Conservation (phyloP, 2,797 vertebrate species). For the Aplochiton taeniatus region DNA sequence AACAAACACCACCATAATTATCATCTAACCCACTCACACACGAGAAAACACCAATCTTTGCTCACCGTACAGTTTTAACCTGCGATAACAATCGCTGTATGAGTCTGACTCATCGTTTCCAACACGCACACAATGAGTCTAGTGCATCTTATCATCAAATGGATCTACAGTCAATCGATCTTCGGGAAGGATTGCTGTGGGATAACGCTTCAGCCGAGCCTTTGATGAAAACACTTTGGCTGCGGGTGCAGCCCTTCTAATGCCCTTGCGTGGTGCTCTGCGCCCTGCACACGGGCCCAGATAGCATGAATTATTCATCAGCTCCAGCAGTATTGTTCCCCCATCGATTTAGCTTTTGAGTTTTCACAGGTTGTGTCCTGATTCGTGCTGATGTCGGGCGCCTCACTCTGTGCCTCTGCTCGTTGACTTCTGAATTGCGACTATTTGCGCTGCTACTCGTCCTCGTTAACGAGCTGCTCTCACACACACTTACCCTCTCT, state of each 20-base stretch:
- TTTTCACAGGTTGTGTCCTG: constrained; percentile 44
- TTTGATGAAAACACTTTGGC: constrained; percentile 25
- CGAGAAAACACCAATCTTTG: not conserved
- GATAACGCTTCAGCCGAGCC: constrained; percentile 9
- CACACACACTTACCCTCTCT: constrained; percentile 19
- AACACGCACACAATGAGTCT: too few relatives aligned
- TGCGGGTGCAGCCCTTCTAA: constrained; percentile 45
- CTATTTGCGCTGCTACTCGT: not conserved
- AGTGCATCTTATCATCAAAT: not conserved
- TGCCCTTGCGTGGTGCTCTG: constrained; percentile 56
- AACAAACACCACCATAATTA: too few relatives aligned
- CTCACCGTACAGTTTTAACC: not conserved
- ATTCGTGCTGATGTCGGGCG: constrained; percentile 45
- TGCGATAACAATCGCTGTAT: not conserved
- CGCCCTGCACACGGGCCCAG: constrained; percentile 41
- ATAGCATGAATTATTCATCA: constrained; percentile 61
- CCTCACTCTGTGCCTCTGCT: constrained; percentile 34
- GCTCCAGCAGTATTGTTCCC: constrained; percentile 44
- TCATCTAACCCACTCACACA: not conserved
- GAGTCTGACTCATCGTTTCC: too few relatives aligned
- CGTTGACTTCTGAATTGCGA: not conserved
- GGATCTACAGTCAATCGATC: not conserved
- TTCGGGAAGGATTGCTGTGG: not conserved
- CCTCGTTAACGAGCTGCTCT: not conserved
- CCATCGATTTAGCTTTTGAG: constrained; percentile 54